These are phyloP conservation scores for Hyperopisus bebe DNA, from an alignment of 2,113 vertebrate species.

Conservation along the genomic window DNA sequence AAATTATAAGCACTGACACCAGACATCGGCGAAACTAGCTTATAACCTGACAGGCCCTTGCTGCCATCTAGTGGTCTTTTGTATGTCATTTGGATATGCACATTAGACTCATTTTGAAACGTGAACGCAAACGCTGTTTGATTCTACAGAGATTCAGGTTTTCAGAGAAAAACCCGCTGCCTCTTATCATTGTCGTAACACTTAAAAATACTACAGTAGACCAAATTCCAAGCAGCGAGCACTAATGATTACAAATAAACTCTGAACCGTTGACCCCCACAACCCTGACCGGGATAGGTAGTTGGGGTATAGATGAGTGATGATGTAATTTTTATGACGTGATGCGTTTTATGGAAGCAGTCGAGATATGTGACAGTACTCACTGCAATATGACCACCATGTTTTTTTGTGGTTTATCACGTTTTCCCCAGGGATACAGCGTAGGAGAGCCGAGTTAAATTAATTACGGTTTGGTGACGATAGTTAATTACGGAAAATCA, in stretches of 20 bases:
- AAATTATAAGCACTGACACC: background rate
- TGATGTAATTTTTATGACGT: background rate
- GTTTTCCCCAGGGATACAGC: background rate
- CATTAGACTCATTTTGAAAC: background rate
- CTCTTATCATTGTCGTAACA: background rate
- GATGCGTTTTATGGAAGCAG: background rate
- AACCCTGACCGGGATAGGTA: background rate
- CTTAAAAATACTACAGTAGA: background rate
- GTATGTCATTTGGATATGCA: background rate
- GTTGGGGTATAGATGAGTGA: background rate
- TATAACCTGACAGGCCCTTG: background rate
- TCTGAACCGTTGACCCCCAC: background rate
- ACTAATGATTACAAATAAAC: background rate
- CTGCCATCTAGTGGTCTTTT: constrained; percentile 6
- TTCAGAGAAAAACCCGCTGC: background rate
- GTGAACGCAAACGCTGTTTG: background rate
- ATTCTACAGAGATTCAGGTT: background rate
- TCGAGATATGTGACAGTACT: background rate
- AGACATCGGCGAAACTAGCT: background rate
- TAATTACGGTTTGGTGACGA: background rate
- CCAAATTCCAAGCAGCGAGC: background rate
- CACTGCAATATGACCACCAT: background rate
- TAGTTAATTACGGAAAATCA: background rate
- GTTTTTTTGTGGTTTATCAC: background rate
- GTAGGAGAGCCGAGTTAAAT: background rate